Base-by-base conservation (phyloP, 2,888 invertebrate species). In the Mythimna lalbum region DNA sequence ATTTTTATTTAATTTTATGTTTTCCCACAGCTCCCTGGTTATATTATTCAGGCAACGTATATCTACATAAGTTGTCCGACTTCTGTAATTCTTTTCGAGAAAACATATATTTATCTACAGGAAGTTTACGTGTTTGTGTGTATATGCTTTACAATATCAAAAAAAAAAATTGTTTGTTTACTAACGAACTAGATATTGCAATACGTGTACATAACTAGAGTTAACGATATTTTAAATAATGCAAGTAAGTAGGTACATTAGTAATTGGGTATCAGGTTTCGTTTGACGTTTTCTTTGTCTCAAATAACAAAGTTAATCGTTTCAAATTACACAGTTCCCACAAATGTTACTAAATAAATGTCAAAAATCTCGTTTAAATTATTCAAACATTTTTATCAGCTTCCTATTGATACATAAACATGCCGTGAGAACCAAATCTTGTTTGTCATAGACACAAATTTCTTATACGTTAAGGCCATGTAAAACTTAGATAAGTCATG, bases 351-450 rank as follows among this genome's bases (percentile, higher is more conserved):
- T n/a, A 47, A 27, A 55, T 65, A 52, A 63, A 63, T 72, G 27
- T 56, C 36, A 52, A 63, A 73, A 55, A 57, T 57, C 31, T 49
- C 23, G 39, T 23, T 63, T 31, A 68, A 73, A 64, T 73, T 74
- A 78, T 74, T 53, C 63, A 69, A 67, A 62, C 10, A n/a, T 43
- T 69, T 60, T 61, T 78, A 55, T 64, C 33, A 23, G 52, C 12
- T 79, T 80, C 74, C 55, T 69, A 64, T 76, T 72, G 69, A 75
- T 67, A 78, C 63, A 64, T 64, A 68, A 69, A 71, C 75, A 73
- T 78, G 53, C n/a, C 64, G 81, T 76, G 80, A 73, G 62, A 74
- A 78, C 64, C 50, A 78, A 74, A 68, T 63, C 43, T 77, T 76
- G 73, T 74, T 69, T 78, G 61, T 64, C 62, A 55, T 31, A 64